Base-by-base conservation (phyloP, 1,140 invertebrate genomes). In the Heliconius hewitsoni region DNA sequence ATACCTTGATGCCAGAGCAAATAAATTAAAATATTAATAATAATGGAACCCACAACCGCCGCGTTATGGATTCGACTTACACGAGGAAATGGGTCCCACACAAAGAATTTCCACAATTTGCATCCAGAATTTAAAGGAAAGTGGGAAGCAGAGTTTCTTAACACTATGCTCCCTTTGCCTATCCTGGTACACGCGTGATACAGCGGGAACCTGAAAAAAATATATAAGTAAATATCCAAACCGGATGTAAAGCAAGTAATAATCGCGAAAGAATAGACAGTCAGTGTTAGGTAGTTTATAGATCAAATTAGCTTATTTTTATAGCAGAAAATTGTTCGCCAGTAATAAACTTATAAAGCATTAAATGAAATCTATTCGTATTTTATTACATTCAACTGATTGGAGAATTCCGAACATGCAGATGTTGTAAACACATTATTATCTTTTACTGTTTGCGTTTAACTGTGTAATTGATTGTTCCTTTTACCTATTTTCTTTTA, bases 301-400 rank as follows among this genome's bases (percentile, higher is more conserved):
- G 30, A 42, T 42, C 71, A 39, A 72, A 72, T 72, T 72, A 72
- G n/a, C 37, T 72, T 72, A 72, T 37, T 37, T 72, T 72, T 72
- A 72, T 72, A 72, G 42, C 71, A 72, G 71, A 72, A 72, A 72
- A 72, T 72, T 72, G 37, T 72, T 72, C 18, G 30, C 23, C 71
- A 39, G 34, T n/a, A 72, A 72, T 72, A 72, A 72, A 72, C 71
- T 72, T 72, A 72, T 72, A 72, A 72, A 72, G 34, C 71, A 72
- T 72, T 72, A 72, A 72, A 72, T 72, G 30, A 72, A 72, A 72
- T 72, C 71, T 72, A 72, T 72, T 72, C 71, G 71, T 39, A 72
- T 72, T 72, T 72, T 72, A 72, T 72, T 72, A 72, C 71, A 39
- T 34, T 11, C 37, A 42, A 72, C 30, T 72, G 71, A 72, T 72